Conservation (phyloP, 1,140 invertebrate genomes). For the Rhyacophila brunnea region DNA sequence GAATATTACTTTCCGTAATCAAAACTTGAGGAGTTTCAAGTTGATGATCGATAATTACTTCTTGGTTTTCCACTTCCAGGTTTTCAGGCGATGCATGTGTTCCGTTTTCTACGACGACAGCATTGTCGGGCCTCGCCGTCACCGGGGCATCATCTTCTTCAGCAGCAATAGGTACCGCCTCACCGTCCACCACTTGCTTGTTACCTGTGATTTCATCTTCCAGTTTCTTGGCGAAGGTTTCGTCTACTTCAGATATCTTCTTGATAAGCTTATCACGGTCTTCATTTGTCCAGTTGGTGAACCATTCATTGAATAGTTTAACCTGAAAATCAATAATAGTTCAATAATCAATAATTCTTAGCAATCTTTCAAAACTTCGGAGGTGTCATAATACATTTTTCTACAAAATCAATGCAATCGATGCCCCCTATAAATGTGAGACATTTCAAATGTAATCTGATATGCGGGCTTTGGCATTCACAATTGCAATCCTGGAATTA, state of each 20-base stretch:
- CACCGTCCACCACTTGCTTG: constrained; percentile 23
- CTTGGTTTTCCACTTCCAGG: constrained; percentile 28
- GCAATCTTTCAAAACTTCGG: too few species aligned
- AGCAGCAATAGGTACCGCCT: background rate
- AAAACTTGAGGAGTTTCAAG: constrained; percentile 2
- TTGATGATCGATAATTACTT: constrained; percentile 27
- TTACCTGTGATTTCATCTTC: constrained; percentile 55
- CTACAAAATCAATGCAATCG: too few species aligned
- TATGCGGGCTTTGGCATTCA: too few species aligned
- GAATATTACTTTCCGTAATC: constrained; percentile 21
- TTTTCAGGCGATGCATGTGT: constrained; percentile 1
- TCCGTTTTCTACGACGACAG: constrained; percentile 9
- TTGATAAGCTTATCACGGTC: constrained; percentile 70
- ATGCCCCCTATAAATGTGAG: too few species aligned
- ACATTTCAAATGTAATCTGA: too few species aligned
- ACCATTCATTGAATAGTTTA: constrained; percentile 87
- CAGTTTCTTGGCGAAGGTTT: constrained; percentile 69
- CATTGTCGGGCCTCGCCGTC: background rate
- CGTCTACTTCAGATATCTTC: constrained; percentile 68
- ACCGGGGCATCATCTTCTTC: constrained; percentile 2
- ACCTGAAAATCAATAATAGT: constrained; percentile 53
- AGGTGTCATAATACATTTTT: too few species aligned
- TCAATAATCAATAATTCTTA: too few species aligned
- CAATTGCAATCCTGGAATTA: too few species aligned
- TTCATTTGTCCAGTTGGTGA: constrained; percentile 73